Evolutionary conservation across 2,113 vertebrate species (phyloP), one percentile per base, ranked within the genome.

Genomic region (Vimba vimba): DNA sequence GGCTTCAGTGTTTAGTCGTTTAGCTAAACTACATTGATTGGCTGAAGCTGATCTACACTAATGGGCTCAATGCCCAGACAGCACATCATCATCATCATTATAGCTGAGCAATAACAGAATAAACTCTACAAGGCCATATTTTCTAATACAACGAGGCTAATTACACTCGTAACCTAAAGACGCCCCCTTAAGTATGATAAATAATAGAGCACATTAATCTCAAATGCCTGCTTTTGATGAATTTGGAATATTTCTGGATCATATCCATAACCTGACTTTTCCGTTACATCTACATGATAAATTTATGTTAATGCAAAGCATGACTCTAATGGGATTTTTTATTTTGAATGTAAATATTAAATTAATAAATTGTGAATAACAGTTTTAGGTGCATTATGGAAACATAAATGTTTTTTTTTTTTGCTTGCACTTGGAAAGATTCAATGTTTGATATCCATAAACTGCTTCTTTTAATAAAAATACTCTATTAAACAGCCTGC

Each of bases 401-500:
- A 55, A 64, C 25, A 64, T 1, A 62, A 12, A 62, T 0, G 1
- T 27, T 27, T 27, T 27, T 27, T 27, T 27, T 27, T 47, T 76
- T 27, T n/a, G 71, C 39, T 74, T 45, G 47, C 5, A 19, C 5
- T 21, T 73, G 3, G 17, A 4, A 39, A 75, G 45, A 17, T 25
- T 15, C 33, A 43, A 23, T 23, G 43, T 68, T 79, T 71, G 17
- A 71, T n/a, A 79, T 85, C 59, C 17, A 33, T 25, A 19, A 64
- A 45, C 23, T 12, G 15, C 36, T 80, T 73, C 6, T 47, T 27
- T 59, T 79, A 10, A 83, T 66, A 43, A 82, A 73, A 74, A 15
- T 19, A 77, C 6, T 25, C 1, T 17, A 36, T 86, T 87, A 57
- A 86, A 84, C 62, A 84, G 82, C 59, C 77, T 87, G 85, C 74